These are phyloP conservation scores for Rhagium mordax DNA, from an alignment of 2,888 invertebrate genomes.

Conservation along the genomic window DNA sequence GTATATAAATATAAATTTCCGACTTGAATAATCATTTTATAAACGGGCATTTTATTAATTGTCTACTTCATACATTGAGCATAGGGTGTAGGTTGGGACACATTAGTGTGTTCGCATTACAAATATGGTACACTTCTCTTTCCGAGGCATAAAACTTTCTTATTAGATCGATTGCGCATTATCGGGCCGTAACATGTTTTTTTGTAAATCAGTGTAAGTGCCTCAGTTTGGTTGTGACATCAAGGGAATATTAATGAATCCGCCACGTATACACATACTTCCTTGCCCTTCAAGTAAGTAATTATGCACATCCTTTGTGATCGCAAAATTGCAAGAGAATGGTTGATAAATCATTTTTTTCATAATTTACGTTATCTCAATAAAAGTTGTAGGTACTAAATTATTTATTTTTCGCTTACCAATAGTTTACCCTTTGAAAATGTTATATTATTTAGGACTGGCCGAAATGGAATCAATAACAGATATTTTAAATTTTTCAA, in stretches of 20 bases:
- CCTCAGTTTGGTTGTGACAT: neutral
- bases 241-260: conserved; percentile 26
- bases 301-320: neutral
- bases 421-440: too few relatives aligned
- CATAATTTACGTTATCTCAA: too few relatives aligned
- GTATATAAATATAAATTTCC: conserved; percentile 58
- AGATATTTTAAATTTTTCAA: too few relatives aligned
- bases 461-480: too few relatives aligned
- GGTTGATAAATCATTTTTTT: too few relatives aligned
- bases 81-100: conserved; percentile 48
- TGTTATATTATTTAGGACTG: too few relatives aligned
- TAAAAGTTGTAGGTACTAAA: too few relatives aligned
- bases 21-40: conserved; percentile 58
- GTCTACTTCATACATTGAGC: conserved; percentile 40
- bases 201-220: neutral
- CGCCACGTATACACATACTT: conserved; percentile 27
- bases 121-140: conserved; percentile 11
- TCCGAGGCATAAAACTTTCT: neutral
- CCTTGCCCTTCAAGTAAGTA: conserved; percentile 24
- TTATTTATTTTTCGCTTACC: too few relatives aligned
- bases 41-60: conserved; percentile 59
- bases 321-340: too few relatives aligned
- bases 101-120: conserved; percentile 24
- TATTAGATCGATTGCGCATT: neutral
- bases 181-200: neutral